Conservation (phyloP, 2,113 vertebrate species). For the Anguilla rostrata region DNA sequence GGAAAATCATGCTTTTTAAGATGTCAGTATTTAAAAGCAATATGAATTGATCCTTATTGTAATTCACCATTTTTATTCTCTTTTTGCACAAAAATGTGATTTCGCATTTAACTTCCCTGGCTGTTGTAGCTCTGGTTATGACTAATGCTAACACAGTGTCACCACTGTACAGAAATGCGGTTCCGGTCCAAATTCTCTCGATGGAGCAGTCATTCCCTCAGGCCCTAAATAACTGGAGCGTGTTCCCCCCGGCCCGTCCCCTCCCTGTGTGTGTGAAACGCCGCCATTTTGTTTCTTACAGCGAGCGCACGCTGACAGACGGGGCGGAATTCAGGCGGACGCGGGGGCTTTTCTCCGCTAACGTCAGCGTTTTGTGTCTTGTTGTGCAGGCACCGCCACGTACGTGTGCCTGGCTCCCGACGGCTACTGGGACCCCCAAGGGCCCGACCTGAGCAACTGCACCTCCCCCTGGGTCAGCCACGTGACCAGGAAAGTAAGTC, state of each 20-base stretch:
- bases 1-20: neutral
- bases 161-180: neutral
- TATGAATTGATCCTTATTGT: neutral
- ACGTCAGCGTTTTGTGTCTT: constrained; percentile 2
- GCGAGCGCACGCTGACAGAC: neutral
- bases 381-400: constrained; percentile 80
- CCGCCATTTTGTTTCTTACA: constrained; percentile 1
- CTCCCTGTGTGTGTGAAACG: neutral
- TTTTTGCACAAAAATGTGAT: neutral
- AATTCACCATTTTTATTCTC: neutral
- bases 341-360: neutral
- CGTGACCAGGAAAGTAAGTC: constrained; percentile 90
- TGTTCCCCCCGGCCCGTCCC: neutral
- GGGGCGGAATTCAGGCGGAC: neutral
- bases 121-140: neutral
- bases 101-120: neutral
- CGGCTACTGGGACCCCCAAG: constrained; percentile 88
- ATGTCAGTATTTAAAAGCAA: neutral
- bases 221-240: constrained; percentile 23
- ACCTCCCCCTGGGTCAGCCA: constrained; percentile 94
- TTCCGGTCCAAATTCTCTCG: neutral
- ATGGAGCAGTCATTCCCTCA: neutral
- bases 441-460: constrained; percentile 96
- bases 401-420: constrained; percentile 83
- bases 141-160: neutral